Evolutionary conservation across 1,140 invertebrate species (phyloP).

Genomic region (Drosophila elegans): DNA sequence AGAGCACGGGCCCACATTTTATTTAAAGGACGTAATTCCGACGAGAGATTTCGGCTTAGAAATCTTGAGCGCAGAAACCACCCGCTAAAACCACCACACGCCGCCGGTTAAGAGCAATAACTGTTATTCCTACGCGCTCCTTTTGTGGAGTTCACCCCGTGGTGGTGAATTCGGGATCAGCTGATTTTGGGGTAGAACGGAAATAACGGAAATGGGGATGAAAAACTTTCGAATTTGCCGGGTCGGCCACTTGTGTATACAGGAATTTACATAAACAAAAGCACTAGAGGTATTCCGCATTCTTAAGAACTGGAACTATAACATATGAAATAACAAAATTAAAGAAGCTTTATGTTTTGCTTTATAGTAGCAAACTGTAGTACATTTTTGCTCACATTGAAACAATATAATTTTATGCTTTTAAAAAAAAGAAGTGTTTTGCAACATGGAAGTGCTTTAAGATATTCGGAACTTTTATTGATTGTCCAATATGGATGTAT

Average conservation of each 20-base stretch:
- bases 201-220: constrained; percentile 5
- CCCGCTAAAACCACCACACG: constrained; percentile 22
- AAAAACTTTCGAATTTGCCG: constrained; percentile 15
- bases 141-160: constrained; percentile 26
- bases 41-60: constrained; percentile 3
- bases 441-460: no score
- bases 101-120: constrained; percentile 36
- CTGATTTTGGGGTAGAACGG: constrained; percentile 21
- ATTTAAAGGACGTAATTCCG: constrained; percentile 40
- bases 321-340: no score
- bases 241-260: neutral
- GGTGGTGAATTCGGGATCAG: constrained; percentile 31
- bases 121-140: constrained; percentile 28
- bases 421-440: no score
- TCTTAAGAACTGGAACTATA: no score
- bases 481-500: no score
- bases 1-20: constrained; percentile 8
- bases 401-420: no score
- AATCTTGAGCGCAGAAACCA: constrained; percentile 5
- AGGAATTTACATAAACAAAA: neutral
- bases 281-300: no score
- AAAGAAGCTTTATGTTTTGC: no score
- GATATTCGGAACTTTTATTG: no score
- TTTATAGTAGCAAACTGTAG: no score
- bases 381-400: no score